Conservation (phyloP, 2,797 vertebrate genomes). For the Eulemur albifrons region DNA sequence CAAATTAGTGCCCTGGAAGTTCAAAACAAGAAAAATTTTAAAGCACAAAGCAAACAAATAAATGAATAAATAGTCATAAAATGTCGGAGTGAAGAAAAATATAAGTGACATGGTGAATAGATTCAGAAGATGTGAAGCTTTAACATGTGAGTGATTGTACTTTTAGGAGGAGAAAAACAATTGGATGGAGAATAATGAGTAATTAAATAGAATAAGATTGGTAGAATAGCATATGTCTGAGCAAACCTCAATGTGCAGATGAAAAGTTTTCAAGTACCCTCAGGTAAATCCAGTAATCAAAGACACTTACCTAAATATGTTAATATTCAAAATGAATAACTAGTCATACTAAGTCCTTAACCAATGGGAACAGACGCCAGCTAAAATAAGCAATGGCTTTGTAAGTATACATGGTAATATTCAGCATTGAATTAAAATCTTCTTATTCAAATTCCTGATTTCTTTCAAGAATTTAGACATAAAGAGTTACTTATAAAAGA, state of each 20-base stretch:
- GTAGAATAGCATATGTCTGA: not conserved
- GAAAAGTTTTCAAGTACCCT: not conserved
- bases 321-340: not conserved
- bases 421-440: not conserved
- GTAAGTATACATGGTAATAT: too few relatives aligned
- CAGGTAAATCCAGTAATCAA: not conserved
- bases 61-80: not conserved
- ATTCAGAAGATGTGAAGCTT: not conserved
- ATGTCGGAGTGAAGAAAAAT: not conserved
- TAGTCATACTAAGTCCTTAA: not conserved
- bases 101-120: not conserved
- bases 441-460: not conserved
- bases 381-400: not conserved
- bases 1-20: not conserved
- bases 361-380: rapidly evolving
- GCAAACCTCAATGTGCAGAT: not conserved
- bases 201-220: not conserved
- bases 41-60: not conserved
- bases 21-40: not conserved
- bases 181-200: not conserved
- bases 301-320: not conserved
- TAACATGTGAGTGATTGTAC: not conserved
- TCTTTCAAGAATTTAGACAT: not conserved
- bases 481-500: not conserved
- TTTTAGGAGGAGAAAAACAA: not conserved